Percentiles rank a stretch among this genome's conserved stretches.
Conservation (phyloP, 2,888 invertebrate genomes). For the Melanophora roralis region DNA sequence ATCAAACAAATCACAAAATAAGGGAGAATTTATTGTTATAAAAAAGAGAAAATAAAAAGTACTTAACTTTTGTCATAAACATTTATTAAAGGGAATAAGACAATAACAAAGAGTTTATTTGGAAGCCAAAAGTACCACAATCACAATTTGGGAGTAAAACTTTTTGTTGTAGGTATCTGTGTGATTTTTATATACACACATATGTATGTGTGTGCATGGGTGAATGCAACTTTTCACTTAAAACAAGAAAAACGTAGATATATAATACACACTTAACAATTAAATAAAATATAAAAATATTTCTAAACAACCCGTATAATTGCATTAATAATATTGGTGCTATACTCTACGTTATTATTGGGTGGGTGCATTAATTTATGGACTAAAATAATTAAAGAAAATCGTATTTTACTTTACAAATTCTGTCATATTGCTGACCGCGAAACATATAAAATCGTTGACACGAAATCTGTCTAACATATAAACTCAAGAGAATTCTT, state of each 20-base stretch:
- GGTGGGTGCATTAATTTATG: constrained; percentile 23
- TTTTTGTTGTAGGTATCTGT: too few relatives aligned
- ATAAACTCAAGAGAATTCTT: too few relatives aligned
- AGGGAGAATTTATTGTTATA: not conserved
- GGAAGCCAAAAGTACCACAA: not conserved
- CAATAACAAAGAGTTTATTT: constrained; percentile 34
- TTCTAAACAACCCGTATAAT: constrained; percentile 52
- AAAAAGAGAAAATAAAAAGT: constrained; percentile 1
- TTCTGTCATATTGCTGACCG: too few relatives aligned
- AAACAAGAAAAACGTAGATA: constrained; percentile 39
- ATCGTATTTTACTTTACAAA: not conserved
- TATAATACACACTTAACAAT: not conserved
- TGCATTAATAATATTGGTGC: constrained; percentile 34
- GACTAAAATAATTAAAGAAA: not conserved
- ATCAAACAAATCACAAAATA: not conserved
- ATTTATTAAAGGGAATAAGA: not conserved
- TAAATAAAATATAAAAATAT: constrained; percentile 20
- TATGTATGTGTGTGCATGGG: not conserved
- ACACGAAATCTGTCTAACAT: too few relatives aligned
- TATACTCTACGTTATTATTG: constrained; percentile 44
- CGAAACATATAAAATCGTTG: too few relatives aligned
- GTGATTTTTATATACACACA: too few relatives aligned
- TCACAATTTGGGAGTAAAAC: not conserved
- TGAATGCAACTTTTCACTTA: constrained; percentile 50
- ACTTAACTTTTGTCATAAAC: constrained; percentile 3